These are phyloP conservation scores for Toxonevra muliebris DNA, from an alignment of 2,888 invertebrate species.

Conservation along the genomic window DNA sequence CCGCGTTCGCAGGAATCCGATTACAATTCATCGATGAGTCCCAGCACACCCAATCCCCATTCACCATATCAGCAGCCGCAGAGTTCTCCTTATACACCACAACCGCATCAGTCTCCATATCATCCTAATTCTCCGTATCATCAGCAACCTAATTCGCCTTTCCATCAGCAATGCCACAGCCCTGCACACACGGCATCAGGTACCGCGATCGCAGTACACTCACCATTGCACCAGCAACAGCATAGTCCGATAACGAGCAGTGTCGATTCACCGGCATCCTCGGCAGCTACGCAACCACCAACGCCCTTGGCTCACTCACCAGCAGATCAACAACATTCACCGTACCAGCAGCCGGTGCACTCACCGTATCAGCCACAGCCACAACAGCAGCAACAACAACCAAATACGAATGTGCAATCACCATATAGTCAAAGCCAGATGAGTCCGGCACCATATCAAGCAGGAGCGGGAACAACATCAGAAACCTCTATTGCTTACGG, in stretches of 20 bases:
- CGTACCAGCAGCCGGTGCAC: constrained; percentile 65
- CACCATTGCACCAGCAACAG: constrained; percentile 49
- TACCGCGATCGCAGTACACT: constrained; percentile 41
- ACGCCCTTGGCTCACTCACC: constrained; percentile 58
- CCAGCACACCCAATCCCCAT: constrained; percentile 67
- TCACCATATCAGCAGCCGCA: constrained; percentile 68
- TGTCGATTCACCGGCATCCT: constrained; percentile 58
- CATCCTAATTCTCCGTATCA: constrained; percentile 52
- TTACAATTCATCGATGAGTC: constrained; percentile 68
- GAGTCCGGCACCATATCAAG: constrained; percentile 34
- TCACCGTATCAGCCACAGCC: constrained; percentile 64
- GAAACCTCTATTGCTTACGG: constrained; percentile 46
- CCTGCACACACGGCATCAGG: constrained; percentile 42
- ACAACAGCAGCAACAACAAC: constrained; percentile 40
- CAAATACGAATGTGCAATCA: constrained; percentile 41
- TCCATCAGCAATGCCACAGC: constrained; percentile 45
- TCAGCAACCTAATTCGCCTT: constrained; percentile 34
- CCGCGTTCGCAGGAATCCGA: constrained; percentile 67
- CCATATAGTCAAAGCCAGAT: constrained; percentile 50
- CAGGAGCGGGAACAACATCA: constrained; percentile 52
- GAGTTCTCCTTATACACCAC: constrained; percentile 65
- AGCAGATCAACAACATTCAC: constrained; percentile 63
- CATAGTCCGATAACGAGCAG: constrained; percentile 55
- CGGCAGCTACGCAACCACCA: constrained; percentile 58
- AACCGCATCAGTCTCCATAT: constrained; percentile 63